Evolutionary conservation across 1,140 invertebrate species (phyloP), one percentile per base, ranked within the genome.

Genomic region (Drosophila cardini): DNA sequence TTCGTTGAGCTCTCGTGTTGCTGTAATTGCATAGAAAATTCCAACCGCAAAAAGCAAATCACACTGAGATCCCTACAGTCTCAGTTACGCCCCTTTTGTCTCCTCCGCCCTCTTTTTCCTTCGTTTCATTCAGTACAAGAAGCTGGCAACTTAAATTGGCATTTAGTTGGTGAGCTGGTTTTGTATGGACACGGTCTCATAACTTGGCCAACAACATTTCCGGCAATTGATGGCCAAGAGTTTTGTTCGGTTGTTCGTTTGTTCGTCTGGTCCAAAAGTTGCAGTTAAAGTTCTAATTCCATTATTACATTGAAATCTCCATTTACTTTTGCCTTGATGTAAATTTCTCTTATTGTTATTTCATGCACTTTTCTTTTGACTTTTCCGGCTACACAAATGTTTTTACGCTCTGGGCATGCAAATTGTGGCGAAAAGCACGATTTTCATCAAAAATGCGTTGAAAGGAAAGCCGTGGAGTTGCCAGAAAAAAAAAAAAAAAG

Each of bases 11-110:
- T 57, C 34, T 53, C 62, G 43, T 70, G 43, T 70, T 65, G 62
- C 64, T 64, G 72, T 76, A 76, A 73, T 74, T 83, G 75, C 71
- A 78, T 67, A 72, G 79, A 87, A 87, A 86, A 82, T 79, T 69
- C 46, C 77, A 81, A 52, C 82, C 78, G 32, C 74, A 46, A 46
- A 26, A 13, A 63, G 46, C 56, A 30, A 61, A 36, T 69, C 65
- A 58, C 21, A 60, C 11, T 43, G 34, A 6, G 4, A 16, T n/a
- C 26, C 38, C 30, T 26, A 36, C 52, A 34, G 13, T 18, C 55
- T 11, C 9, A 63, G 18, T 61, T 13, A 15, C 63, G 21, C 21
- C 21, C 21, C 0, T 5, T 26, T 3, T 26, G 21, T 26, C 21
- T 4, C 21, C 5, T 3, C 21, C 21, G 21, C 21, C 21, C 21